A percentile compares a stretch with the other conserved stretches of the same genome.
phyloP scores from a whole-genome alignment of 2,888 invertebrate genomes.

The Caenorhabditis imperialis region DNA sequence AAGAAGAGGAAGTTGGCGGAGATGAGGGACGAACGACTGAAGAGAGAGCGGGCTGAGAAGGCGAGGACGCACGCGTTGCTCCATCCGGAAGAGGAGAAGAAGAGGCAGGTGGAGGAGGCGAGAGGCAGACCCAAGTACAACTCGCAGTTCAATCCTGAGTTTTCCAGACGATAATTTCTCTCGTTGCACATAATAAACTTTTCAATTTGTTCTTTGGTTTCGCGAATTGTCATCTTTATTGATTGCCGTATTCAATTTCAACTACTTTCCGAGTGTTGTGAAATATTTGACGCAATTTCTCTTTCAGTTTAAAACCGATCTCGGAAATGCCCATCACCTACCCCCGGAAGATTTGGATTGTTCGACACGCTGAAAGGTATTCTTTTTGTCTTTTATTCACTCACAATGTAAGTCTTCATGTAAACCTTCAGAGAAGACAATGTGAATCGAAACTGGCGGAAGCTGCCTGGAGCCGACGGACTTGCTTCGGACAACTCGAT shows the following conservation, averaged over 20 bases:
- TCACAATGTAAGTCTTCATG: background rate
- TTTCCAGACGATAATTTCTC: slow-evolving; percentile 73
- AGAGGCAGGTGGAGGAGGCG: slow-evolving; percentile 78
- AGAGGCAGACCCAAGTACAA: slow-evolving; percentile 87
- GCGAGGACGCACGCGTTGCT: slow-evolving; percentile 80
- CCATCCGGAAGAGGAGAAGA: slow-evolving; percentile 83
- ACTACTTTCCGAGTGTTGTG: background rate
- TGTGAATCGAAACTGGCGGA: slow-evolving; percentile 59
- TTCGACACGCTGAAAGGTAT: slow-evolving; percentile 73
- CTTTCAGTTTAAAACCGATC: slow-evolving; percentile 5
- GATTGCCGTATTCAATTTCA: slow-evolving; percentile 32
- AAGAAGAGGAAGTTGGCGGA: slow-evolving; percentile 72
- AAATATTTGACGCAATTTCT: no score
- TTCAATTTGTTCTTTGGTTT: background rate
- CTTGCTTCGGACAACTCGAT: slow-evolving; percentile 73
- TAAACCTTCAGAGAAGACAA: slow-evolving; percentile 61
- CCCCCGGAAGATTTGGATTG: slow-evolving; percentile 72
- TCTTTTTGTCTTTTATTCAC: background rate
- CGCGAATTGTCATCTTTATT: slow-evolving; percentile 17
- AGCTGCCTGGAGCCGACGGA: slow-evolving; percentile 36
- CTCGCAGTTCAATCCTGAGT: slow-evolving; percentile 92
- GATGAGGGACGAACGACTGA: slow-evolving; percentile 86
- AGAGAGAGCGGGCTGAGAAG: slow-evolving; percentile 86
- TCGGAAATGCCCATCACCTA: slow-evolving; percentile 54
- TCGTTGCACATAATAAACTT: no score